phyloP scores from a whole-genome alignment of 2,888 invertebrate species.

The Lepeophtheirus nordmannii region DNA sequence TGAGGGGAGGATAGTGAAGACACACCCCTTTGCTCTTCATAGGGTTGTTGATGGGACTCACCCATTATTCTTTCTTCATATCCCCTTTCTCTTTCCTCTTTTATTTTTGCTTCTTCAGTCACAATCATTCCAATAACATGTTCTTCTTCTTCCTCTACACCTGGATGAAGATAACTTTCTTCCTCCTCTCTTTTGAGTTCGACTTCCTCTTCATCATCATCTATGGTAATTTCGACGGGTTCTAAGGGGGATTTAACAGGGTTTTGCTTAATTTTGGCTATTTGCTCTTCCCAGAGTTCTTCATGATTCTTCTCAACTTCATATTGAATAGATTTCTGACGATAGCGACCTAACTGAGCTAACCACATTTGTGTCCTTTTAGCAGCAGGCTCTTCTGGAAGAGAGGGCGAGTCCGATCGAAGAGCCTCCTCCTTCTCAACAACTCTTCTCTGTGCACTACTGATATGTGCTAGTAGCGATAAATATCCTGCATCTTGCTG shows the following conservation, averaged over 20 bases:
- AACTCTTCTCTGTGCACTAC: slow-evolving; percentile 6
- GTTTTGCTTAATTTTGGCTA: slow-evolving; percentile 14
- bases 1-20: no score
- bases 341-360: slow-evolving; percentile 16
- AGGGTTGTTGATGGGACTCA: not conserved
- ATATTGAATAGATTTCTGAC: slow-evolving; percentile 9
- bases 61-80: no score
- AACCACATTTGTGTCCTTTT: slow-evolving; percentile 24
- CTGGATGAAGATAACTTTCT: not conserved
- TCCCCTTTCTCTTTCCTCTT: no score
- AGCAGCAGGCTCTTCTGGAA: slow-evolving; percentile 21
- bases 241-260: slow-evolving; percentile 19
- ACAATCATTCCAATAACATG: not conserved
- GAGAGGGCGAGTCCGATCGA: not conserved
- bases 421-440: not conserved
- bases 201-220: slow-evolving; percentile 12
- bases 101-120: not conserved
- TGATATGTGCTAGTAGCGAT: slow-evolving; percentile 14
- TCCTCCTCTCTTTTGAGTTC: not conserved
- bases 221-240: slow-evolving; percentile 16
- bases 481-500: slow-evolving; percentile 3
- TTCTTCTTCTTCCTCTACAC: not conserved
- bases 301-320: slow-evolving; percentile 23
- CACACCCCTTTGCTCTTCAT: not conserved
- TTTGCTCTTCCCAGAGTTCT: slow-evolving; percentile 24